Base-by-base conservation (phyloP, 1,140 invertebrate genomes). In the Saccostrea glomerata region DNA sequence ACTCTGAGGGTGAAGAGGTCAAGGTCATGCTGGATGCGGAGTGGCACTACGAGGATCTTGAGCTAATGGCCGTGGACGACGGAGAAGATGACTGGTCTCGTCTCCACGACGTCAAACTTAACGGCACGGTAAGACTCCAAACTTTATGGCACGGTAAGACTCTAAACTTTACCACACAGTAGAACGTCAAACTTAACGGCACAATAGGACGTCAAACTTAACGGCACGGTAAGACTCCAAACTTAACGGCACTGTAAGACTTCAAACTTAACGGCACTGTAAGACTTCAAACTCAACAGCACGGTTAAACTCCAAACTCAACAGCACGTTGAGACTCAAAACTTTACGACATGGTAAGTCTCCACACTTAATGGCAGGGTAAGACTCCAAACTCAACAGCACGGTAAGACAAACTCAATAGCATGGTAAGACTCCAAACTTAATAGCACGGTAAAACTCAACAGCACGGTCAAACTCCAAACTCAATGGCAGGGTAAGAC, bases 81-180 rank as follows among this genome's bases (percentile, higher is more conserved):
- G 94, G 94, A 83, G 96, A 96, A 92, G 96, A 96, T 30, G 96
- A 96, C 20, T 96, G 96, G 96, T 94, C 94, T 20, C 88, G 96
- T 30, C 92, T 96, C 58, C 95, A 96, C 92, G 96, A 96, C 89
- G 94, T 96, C 86, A 93, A 94, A 54, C 90, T 96, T 20, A 96
- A 95, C 93, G 96, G 96, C 82, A 94, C 94, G 89, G 96, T 96
- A 90, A 92, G 84, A 30, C 55, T 30, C 9, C 70, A 17, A 11
- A 73, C 30, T 36, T 36, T 4, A 12, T 25, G 30, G 70, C 70
- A 23, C 70, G 9, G 70, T 30, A 23, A 83, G 17, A 13, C 20
- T 36, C 36, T 9, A 83, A 83, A 23, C 40, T 83, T 40, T 3
- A 40, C 9, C 1, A 2, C 30, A 36, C 30, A 2, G 30, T 36